Conservation (phyloP, 2,888 invertebrate genomes). For the Cheilosia scutellata region DNA sequence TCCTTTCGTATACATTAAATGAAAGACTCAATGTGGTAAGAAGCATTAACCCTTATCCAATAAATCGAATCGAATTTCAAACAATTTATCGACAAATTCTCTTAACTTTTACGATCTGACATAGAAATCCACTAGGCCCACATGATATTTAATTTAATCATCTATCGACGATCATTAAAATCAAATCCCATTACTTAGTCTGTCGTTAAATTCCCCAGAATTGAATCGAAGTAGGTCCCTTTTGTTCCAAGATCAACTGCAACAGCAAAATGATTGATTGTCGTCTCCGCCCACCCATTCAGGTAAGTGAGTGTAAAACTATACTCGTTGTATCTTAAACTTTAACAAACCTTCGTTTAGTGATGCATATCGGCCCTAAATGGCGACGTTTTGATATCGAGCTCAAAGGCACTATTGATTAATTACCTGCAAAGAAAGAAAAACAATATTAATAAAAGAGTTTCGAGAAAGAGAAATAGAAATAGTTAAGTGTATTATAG, state of each 20-base stretch:
- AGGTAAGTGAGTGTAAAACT: constrained; percentile 35
- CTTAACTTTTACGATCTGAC: no score
- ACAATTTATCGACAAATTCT: no score
- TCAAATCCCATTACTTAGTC: not conserved
- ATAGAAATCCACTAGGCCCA: no score
- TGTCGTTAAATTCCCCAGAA: constrained; percentile 14
- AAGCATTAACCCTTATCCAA: no score
- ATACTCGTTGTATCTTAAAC: constrained; percentile 7
- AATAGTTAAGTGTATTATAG: not conserved
- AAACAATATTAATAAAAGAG: constrained; percentile 47
- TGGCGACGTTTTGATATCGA: constrained; percentile 55
- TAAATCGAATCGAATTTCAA: no score
- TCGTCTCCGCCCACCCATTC: constrained; percentile 11
- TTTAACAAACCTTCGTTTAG: constrained; percentile 63
- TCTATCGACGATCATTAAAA: not conserved
- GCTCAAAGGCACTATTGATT: constrained; percentile 58
- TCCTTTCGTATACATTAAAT: no score
- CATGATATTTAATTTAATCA: no score
- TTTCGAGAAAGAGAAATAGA: constrained; percentile 10
- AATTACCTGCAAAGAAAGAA: constrained; percentile 63
- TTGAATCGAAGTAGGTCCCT: not conserved
- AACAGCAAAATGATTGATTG: constrained; percentile 47
- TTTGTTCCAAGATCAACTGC: not conserved
- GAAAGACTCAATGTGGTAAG: no score
- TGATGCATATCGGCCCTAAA: constrained; percentile 55